phyloP scores from a whole-genome alignment of 2,888 invertebrate genomes.

The Chrysina gloriosa region DNA sequence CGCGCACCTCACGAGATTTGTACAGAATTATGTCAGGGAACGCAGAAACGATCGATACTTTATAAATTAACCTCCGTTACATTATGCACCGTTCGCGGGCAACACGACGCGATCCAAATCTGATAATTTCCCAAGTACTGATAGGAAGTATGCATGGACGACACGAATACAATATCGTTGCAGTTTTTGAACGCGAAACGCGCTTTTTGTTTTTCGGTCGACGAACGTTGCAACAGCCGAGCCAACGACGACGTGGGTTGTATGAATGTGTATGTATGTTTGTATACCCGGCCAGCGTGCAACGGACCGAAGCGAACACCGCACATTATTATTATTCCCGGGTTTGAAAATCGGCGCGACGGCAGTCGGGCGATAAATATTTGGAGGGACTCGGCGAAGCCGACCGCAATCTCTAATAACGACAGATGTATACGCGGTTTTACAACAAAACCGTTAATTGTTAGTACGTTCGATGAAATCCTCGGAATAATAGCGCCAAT shows the following conservation, averaged over 20 bases:
- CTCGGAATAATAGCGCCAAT: conserved; percentile 36
- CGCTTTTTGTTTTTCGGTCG: neutral
- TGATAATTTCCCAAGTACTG: conserved; percentile 10
- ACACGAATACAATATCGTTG: neutral
- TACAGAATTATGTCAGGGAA: no score
- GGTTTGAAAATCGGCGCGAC: conserved; percentile 21
- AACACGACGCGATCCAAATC: conserved; percentile 9
- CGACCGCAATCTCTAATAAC: conserved; percentile 34
- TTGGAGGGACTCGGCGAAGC: conserved; percentile 15
- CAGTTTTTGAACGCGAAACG: neutral
- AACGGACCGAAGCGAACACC: neutral
- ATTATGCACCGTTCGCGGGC: neutral
- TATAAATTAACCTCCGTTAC: neutral
- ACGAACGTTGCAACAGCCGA: neutral
- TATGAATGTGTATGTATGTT: no score
- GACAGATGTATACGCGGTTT: conserved; percentile 35
- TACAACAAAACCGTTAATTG: conserved; percentile 40
- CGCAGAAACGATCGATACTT: conserved; percentile 13
- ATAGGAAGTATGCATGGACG: conserved; percentile 4
- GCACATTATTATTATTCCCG: conserved; percentile 11
- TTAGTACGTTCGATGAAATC: conserved; percentile 33
- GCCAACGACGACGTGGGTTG: no score
- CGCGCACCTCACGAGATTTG: no score
- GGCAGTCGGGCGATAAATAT: conserved; percentile 26
- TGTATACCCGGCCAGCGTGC: neutral